Base-by-base conservation (phyloP, 2,888 invertebrate genomes). In the Eilema sororculum region DNA sequence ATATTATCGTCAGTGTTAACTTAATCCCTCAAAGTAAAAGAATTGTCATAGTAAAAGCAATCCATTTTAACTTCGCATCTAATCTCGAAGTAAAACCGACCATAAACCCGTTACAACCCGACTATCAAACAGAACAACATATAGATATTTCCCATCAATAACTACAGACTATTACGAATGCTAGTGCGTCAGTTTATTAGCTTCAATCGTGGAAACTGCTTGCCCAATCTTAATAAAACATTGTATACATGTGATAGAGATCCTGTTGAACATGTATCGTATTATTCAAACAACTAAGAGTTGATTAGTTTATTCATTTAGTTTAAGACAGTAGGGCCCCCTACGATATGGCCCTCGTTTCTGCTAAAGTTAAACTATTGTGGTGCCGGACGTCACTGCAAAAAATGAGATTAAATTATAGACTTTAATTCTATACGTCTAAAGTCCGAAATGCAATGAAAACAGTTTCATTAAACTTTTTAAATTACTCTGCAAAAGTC, bases 111-210 rank as follows among this genome's bases (percentile, higher is more conserved):
- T n/a, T 25, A 9, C 0, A 52, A 12, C n/a, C 22, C 3, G 22
- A 22, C n/a, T 30, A 30, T 56, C 25, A 13, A 12, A 64, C 63
- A 46, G 12, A 20, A 30, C 30, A 33, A 61, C 64, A 52, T 16
- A 37, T 6, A 56, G 52, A 56, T 22, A n/a, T 56, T 16, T 12
- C 20, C 1, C 30, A 56, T 64, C 64, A 56, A 56, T 56, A 65
- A 33, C n/a, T 22, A 30, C 5, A 56, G n/a, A 16, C 30, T 30
- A 56, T 65, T 65, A 56, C 3, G 22, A 33, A 56, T 30, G 9
- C 22, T 30, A 65, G 20, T 56, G 20, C 52, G 65, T 65, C 2
- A 30, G 65, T 56, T 65, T 65, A 65, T 65, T 56, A 25, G 46
- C 46, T 46, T n/a, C 24, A 52, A 28, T 28, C 41, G 16, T 5